phyloP scores from a whole-genome alignment of 2,888 invertebrate genomes.

The Rugalucina vietnamica region DNA sequence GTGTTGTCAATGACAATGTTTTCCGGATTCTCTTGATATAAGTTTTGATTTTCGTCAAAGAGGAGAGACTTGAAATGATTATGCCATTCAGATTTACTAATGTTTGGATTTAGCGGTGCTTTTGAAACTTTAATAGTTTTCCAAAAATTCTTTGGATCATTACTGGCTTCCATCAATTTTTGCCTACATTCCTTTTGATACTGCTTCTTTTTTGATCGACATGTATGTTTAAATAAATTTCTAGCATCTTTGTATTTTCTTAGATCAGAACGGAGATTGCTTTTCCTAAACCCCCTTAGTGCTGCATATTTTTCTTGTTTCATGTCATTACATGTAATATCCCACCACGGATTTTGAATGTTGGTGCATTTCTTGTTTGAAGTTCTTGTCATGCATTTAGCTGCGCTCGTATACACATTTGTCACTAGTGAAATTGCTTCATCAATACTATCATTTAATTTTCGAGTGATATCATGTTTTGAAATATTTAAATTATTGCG shows the following conservation, averaged over 20 bases:
- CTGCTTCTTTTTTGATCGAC: neutral
- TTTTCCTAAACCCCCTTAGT: neutral
- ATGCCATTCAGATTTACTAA: neutral
- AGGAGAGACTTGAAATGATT: conserved; percentile 7
- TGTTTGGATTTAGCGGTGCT: neutral
- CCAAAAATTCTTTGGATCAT: conserved; percentile 10
- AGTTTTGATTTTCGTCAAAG: neutral
- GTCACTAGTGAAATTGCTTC: neutral
- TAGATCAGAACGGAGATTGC: neutral
- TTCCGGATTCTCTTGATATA: neutral
- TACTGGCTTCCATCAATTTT: conserved; percentile 8
- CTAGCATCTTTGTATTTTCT: neutral
- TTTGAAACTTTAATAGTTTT: conserved; percentile 2
- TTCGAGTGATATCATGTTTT: neutral
- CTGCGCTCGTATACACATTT: neutral
- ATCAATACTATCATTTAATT: conserved; percentile 9
- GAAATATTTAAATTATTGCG: neutral
- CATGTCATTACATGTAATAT: neutral
- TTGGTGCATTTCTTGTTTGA: neutral
- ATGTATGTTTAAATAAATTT: conserved; percentile 10
- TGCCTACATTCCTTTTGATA: neutral
- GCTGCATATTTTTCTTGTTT: neutral
- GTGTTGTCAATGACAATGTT: neutral
- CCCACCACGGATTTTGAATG: neutral
- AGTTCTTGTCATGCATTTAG: neutral